Evolutionary conservation across 2,797 vertebrate genomes (phyloP), one percentile per base, ranked within the genome.

Genomic region (Percopsis omiscomaycus): DNA sequence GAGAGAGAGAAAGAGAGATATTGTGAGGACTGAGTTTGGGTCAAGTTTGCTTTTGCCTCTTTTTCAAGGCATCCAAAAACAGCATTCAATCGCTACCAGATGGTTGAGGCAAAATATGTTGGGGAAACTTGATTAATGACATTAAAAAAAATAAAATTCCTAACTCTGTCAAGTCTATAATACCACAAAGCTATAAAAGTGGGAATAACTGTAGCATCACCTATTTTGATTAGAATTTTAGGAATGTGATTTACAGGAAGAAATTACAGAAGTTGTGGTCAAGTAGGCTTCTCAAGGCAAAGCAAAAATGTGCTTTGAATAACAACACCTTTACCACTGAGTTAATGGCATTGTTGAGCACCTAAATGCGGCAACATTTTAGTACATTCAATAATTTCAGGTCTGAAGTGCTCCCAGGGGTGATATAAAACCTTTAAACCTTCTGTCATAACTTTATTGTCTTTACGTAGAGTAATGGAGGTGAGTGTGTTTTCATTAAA

Each of bases 71-170:
- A 78, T 80, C 74, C 75, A 78, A 83, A 82, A 81, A 84, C 76
- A 80, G 65, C 54, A 22, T 84, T 81, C 75, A 86, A 89, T 86
- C 72, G 78, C 81, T 86, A 78, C 83, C 88, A 89, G 84, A 91
- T 87, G 88, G 70, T 61, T 54, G 57, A 62, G 58, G 60, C 59
- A 66, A 83, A 81, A 78, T 77, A 65, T 30, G 66, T 66, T 71
- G 32, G 79, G 52, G 68, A 56, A 77, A 69, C 77, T 77, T 82
- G 81, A 89, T 89, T 81, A 85, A 74, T 64, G 82, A 77, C 58
- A 64, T 85, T 82, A 22, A 22, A 22, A 22, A 1, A 22, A 22
- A 22, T 73, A 75, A 80, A 84, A 85, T 67, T 52, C 76, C 64
- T n/a, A 57, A 81, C 78, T 59, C 74, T 76, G 64, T 74, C 73